A percentile compares a stretch with the other conserved stretches of the same genome.
Evolutionary conservation across 2,888 invertebrate genomes (phyloP).

Genomic region (Polietes domitor): DNA sequence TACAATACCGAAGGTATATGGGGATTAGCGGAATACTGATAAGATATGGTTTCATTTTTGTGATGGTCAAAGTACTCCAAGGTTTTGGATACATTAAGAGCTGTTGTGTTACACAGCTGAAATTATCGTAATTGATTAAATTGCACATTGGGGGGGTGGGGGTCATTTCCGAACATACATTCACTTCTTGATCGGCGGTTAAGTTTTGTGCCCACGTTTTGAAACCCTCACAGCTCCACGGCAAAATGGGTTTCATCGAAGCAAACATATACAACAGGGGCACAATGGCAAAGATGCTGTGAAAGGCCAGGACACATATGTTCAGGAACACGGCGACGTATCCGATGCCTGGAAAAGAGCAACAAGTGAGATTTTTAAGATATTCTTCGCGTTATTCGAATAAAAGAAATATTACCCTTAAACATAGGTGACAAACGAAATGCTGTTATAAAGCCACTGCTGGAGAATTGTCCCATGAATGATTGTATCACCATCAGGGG

Average conservation of each 20-base stretch:
- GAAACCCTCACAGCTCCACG: constrained; percentile 89
- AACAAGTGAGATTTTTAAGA: background rate
- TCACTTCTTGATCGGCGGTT: constrained; percentile 60
- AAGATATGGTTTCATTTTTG: background rate
- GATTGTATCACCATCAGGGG: constrained; percentile 94
- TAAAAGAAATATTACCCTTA: constrained; percentile 86
- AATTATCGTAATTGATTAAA: background rate
- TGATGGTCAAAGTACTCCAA: background rate
- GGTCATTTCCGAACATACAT: constrained; percentile 50
- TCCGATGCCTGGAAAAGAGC: constrained; percentile 86
- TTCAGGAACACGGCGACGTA: constrained; percentile 91
- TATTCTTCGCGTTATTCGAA: background rate
- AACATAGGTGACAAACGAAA: constrained; percentile 92
- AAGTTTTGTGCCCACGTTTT: constrained; percentile 64
- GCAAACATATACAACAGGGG: constrained; percentile 89
- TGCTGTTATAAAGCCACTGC: constrained; percentile 90
- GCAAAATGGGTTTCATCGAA: constrained; percentile 85
- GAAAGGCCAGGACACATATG: constrained; percentile 89
- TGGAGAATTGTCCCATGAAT: constrained; percentile 92
- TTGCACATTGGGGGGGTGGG: background rate
- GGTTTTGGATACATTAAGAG: constrained; percentile 35
- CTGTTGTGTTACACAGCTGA: constrained; percentile 55
- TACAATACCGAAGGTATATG: constrained; percentile 74
- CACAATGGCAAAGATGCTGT: constrained; percentile 91
- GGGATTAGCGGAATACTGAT: constrained; percentile 41